A percentile compares a stretch with the other conserved stretches of the same genome.
Evolutionary conservation across 37 sponge, comb jelly and placozoan species (phyloP).

Genomic region (Spongilla lacustris): DNA sequence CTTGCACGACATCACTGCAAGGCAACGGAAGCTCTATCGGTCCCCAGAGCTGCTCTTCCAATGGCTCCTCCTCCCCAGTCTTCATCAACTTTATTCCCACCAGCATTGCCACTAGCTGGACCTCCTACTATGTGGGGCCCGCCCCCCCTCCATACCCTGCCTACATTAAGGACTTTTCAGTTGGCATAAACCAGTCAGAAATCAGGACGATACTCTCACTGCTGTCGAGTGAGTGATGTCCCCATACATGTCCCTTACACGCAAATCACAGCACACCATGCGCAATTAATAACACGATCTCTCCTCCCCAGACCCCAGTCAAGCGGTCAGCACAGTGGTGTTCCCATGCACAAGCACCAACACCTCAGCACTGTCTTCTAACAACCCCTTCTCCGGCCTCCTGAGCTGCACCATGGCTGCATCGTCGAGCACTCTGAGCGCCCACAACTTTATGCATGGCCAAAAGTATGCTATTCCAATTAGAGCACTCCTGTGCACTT

Average conservation of each 20-base stretch:
- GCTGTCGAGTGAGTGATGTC: slow-evolving; percentile 31
- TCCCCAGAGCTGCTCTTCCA: background rate
- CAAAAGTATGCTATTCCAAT: slow-evolving; percentile 47
- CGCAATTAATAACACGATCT: background rate
- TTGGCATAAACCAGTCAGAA: slow-evolving; percentile 44
- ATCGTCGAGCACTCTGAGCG: background rate
- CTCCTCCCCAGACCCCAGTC: slow-evolving; percentile 56
- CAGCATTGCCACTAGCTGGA: slow-evolving; percentile 37
- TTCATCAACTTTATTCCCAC: slow-evolving; percentile 62
- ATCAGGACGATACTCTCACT: slow-evolving; percentile 34
- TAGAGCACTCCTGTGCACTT: background rate
- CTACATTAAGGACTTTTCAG: slow-evolving; percentile 47
- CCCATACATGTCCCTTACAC: too few species aligned
- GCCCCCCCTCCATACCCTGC: slow-evolving; percentile 45
- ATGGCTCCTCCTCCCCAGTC: slow-evolving; percentile 11
- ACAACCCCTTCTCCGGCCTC: slow-evolving; percentile 31
- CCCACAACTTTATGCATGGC: slow-evolving; percentile 78
- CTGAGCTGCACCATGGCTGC: slow-evolving; percentile 19
- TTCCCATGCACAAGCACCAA: slow-evolving; percentile 49
- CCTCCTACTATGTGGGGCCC: slow-evolving; percentile 20
- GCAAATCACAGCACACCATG: too few species aligned
- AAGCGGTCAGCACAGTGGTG: slow-evolving; percentile 6
- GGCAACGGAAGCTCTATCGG: background rate
- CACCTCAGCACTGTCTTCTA: slow-evolving; percentile 6
- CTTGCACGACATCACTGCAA: slow-evolving; percentile 14